Evolutionary conservation across 2,797 vertebrate genomes (phyloP).

Genomic region (Prionace glauca): DNA sequence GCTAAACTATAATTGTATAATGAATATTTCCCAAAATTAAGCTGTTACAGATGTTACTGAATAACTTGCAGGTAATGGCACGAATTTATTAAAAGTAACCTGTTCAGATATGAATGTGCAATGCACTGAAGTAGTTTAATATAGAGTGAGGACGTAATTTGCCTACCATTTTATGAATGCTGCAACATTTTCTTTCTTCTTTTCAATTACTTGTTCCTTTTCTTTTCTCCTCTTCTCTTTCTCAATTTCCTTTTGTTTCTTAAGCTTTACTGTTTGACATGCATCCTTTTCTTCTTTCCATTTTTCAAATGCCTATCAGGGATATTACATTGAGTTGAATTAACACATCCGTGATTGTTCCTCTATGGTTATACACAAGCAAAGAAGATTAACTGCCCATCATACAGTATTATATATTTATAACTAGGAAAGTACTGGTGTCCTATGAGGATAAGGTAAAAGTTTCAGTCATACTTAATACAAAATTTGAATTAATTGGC

Average conservation of each 20-base stretch:
- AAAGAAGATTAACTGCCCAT: not conserved
- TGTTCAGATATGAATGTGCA: not conserved
- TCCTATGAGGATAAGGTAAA: too few species aligned
- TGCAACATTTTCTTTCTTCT: conserved; percentile 62
- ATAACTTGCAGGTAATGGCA: not conserved
- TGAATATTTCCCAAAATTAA: not conserved
- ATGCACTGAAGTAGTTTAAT: not conserved
- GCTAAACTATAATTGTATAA: not conserved
- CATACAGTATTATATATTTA: not conserved
- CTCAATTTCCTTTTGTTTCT: conserved; percentile 65
- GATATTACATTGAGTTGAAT: not conserved
- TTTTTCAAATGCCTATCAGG: conserved; percentile 76
- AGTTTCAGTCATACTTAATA: not conserved
- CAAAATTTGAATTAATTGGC: not conserved
- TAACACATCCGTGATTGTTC: not conserved
- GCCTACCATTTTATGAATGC: conserved; percentile 77
- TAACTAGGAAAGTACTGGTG: not conserved
- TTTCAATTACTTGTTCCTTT: conserved; percentile 63
- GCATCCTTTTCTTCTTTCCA: conserved; percentile 77
- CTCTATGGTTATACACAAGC: not conserved
- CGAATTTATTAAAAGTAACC: not conserved
- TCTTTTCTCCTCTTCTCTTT: conserved; percentile 62
- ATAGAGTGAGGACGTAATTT: not conserved
- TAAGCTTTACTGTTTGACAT: conserved; percentile 63
- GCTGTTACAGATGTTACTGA: not conserved